Conservation (phyloP, 2,888 invertebrate genomes). For the Phymatocera aterrima region DNA sequence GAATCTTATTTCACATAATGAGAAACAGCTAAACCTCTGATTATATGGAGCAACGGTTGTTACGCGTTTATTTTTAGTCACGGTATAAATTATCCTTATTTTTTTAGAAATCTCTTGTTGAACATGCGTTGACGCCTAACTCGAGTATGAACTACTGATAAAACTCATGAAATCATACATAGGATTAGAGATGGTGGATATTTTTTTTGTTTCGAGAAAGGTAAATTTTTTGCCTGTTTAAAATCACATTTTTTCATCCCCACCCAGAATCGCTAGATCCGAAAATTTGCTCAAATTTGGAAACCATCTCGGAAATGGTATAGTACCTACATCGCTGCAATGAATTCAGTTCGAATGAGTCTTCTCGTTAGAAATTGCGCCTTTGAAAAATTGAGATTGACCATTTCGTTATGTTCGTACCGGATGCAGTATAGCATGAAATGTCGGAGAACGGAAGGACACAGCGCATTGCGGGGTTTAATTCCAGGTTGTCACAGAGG, state of each 20-base stretch:
- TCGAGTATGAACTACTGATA: background rate
- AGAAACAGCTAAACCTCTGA: background rate
- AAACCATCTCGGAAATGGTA: too few species aligned
- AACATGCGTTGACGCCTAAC: background rate
- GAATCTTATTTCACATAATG: background rate
- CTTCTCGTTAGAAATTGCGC: too few species aligned
- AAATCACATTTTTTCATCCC: too few species aligned
- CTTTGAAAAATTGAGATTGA: background rate
- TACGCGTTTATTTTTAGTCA: background rate
- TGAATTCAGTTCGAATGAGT: too few species aligned
- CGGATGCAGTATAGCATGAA: background rate
- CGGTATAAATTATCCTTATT: background rate
- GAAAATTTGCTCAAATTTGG: too few species aligned
- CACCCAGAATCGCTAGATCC: too few species aligned
- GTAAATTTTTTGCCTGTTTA: too few species aligned
- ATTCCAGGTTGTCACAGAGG: background rate
- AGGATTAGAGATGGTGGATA: too few species aligned
- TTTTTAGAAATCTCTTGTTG: background rate
- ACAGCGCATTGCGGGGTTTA: background rate
- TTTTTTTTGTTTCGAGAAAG: too few species aligned
- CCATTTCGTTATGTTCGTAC: background rate
- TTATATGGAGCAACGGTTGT: background rate
- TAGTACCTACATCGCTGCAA: too few species aligned
- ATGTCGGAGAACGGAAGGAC: background rate
- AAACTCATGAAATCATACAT: background rate